Evolutionary conservation across 2,888 invertebrate genomes (phyloP).

Genomic region (Miltochrista miniata): DNA sequence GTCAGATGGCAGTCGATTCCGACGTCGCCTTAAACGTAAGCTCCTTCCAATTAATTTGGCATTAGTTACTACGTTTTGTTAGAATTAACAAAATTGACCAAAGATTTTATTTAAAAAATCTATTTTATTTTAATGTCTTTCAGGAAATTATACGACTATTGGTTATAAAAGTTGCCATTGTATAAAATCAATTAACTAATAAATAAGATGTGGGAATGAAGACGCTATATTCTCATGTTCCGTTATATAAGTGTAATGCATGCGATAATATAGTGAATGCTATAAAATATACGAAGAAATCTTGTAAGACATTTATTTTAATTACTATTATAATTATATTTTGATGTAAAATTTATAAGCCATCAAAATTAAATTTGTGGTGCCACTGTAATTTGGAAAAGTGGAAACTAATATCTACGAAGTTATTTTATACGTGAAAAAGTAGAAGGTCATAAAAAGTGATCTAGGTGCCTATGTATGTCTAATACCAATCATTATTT

Average conservation of each 20-base stretch:
- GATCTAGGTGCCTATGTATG: too few species aligned
- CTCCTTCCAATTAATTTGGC: too few species aligned
- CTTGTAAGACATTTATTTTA: neutral
- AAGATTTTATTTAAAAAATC: too few species aligned
- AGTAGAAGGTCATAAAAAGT: too few species aligned
- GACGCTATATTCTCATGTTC: constrained; percentile 1
- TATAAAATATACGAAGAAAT: neutral
- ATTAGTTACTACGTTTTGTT: too few species aligned
- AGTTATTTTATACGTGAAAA: neutral
- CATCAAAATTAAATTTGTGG: neutral
- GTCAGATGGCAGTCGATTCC: too few species aligned
- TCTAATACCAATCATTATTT: too few species aligned
- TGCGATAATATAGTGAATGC: neutral
- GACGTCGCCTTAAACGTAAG: too few species aligned
- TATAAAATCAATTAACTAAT: neutral
- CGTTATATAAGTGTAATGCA: constrained; percentile 1
- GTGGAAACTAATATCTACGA: neutral
- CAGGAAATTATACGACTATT: too few species aligned
- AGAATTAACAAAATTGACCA: too few species aligned
- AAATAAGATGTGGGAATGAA: neutral
- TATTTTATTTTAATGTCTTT: too few species aligned
- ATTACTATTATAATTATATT: neutral
- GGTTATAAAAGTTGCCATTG: neutral
- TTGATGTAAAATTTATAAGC: too few species aligned
- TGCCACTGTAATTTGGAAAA: constrained; percentile 2